Conservation (phyloP, 2,797 vertebrate species). For the Pelobates cultripes region DNA sequence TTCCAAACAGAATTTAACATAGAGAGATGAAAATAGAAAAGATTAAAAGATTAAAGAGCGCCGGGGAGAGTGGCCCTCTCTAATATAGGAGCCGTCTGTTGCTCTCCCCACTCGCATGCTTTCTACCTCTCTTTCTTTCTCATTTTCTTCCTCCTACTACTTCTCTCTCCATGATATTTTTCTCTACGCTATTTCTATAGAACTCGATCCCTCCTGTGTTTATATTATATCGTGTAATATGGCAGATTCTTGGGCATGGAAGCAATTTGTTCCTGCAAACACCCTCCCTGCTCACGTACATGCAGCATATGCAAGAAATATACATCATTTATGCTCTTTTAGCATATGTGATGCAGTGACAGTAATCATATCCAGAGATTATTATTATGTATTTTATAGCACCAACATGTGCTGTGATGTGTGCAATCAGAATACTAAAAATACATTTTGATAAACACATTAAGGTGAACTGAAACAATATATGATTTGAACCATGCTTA, state of each 20-base stretch:
- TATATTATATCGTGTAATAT: background rate
- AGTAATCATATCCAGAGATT: background rate
- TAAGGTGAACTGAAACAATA: too few species aligned
- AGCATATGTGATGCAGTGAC: background rate
- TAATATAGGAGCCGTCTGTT: constrained; percentile 45
- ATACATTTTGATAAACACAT: too few species aligned
- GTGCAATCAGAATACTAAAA: too few species aligned
- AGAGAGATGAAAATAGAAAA: constrained; percentile 56
- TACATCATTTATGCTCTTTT: background rate
- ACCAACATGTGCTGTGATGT: too few species aligned
- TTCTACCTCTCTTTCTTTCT: constrained; percentile 22
- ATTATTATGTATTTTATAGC: too few species aligned
- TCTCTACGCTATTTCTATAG: background rate
- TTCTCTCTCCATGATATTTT: background rate
- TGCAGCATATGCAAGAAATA: background rate
- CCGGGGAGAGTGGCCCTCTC: constrained; percentile 47
- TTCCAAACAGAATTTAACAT: constrained; percentile 43
- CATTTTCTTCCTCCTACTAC: constrained; percentile 9
- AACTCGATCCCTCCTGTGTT: background rate
- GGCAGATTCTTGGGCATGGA: background rate
- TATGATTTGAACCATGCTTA: too few species aligned
- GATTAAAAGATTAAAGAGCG: constrained; percentile 56
- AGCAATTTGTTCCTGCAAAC: background rate
- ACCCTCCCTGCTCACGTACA: background rate
- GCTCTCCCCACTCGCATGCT: constrained; percentile 11